These are phyloP conservation scores for Spilarctia lutea DNA, from an alignment of 2,888 invertebrate species.

Conservation along the genomic window DNA sequence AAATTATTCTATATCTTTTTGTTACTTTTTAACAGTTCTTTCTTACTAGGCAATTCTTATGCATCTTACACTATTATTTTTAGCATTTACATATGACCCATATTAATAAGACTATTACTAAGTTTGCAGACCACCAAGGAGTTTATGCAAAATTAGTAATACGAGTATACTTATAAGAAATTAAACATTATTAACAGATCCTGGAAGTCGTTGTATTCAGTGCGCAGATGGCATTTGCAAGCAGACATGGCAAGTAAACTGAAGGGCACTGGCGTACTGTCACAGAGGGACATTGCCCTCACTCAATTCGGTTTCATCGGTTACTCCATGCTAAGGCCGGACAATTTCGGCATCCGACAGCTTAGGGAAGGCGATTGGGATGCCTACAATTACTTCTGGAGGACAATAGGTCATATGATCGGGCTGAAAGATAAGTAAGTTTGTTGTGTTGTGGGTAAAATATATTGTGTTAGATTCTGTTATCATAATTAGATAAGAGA, in stretches of 20 bases:
- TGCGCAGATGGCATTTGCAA: slow-evolving; percentile 89
- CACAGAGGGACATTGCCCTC: slow-evolving; percentile 94
- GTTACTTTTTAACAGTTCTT: too few relatives aligned
- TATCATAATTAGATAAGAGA: not conserved
- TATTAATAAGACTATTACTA: too few relatives aligned
- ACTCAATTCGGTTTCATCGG: slow-evolving; percentile 97
- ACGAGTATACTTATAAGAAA: not conserved
- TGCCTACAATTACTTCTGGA: slow-evolving; percentile 94
- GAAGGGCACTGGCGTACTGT: slow-evolving; percentile 86
- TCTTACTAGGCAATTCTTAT: too few relatives aligned
- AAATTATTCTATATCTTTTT: too few relatives aligned
- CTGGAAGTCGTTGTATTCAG: slow-evolving; percentile 89
- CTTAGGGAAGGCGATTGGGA: slow-evolving; percentile 89
- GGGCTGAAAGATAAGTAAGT: slow-evolving; percentile 93
- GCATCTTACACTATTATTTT: too few relatives aligned
- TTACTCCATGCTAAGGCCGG: slow-evolving; percentile 88
- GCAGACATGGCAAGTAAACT: slow-evolving; percentile 84
- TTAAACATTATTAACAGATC: slow-evolving; percentile 74
- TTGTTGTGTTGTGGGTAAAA: not conserved
- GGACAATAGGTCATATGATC: slow-evolving; percentile 92
- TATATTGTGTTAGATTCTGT: too few relatives aligned
- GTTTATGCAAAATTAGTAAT: too few relatives aligned
- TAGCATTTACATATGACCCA: too few relatives aligned
- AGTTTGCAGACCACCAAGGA: too few relatives aligned
- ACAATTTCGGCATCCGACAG: slow-evolving; percentile 88